Percentiles rank a stretch among this genome's conserved stretches.
These are phyloP conservation scores for Zaprionus africanus DNA, from an alignment of 1,140 invertebrate genomes.

Conservation along the genomic window DNA sequence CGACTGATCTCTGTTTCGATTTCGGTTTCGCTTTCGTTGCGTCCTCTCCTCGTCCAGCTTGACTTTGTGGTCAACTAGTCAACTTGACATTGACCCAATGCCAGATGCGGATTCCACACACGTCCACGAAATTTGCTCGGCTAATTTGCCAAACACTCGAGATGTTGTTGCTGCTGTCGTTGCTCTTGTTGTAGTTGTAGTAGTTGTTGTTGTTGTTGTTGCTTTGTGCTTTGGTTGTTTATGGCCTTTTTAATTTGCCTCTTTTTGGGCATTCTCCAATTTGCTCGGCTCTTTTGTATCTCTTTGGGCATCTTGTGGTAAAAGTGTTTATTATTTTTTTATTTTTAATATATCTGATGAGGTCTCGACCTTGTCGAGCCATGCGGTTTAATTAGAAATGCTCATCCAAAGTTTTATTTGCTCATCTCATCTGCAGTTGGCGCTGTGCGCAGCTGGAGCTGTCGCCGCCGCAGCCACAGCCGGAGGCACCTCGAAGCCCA, in stretches of 20 bases:
- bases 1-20: slow-evolving; percentile 5
- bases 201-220: slow-evolving; percentile 3
- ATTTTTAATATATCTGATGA: slow-evolving; percentile 9
- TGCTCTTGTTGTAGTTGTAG: slow-evolving; percentile 12
- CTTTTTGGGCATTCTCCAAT: slow-evolving; percentile 75
- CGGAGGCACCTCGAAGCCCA: slow-evolving; percentile 41
- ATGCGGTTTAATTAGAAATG: background rate
- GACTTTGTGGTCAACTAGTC: slow-evolving; percentile 57
- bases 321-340: slow-evolving; percentile 51
- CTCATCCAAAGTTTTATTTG: slow-evolving; percentile 13
- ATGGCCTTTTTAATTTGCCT: slow-evolving; percentile 68
- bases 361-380: slow-evolving; percentile 1
- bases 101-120: slow-evolving; percentile 59
- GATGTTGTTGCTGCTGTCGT: slow-evolving; percentile 29
- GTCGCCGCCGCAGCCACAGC: slow-evolving; percentile 24
- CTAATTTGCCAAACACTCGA: slow-evolving; percentile 58
- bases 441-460: slow-evolving; percentile 58
- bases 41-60: slow-evolving; percentile 13
- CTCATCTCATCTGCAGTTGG: slow-evolving; percentile 57
- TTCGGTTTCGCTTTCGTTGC: background rate
- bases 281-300: slow-evolving; percentile 45
- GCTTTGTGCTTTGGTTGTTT: slow-evolving; percentile 32
- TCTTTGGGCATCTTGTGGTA: slow-evolving; percentile 47
- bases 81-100: slow-evolving; percentile 81
- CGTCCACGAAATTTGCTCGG: slow-evolving; percentile 51